Evolutionary conservation across 2,797 vertebrate species (phyloP), one percentile per base, ranked within the genome.

Genomic region (Sebastes elongatus): DNA sequence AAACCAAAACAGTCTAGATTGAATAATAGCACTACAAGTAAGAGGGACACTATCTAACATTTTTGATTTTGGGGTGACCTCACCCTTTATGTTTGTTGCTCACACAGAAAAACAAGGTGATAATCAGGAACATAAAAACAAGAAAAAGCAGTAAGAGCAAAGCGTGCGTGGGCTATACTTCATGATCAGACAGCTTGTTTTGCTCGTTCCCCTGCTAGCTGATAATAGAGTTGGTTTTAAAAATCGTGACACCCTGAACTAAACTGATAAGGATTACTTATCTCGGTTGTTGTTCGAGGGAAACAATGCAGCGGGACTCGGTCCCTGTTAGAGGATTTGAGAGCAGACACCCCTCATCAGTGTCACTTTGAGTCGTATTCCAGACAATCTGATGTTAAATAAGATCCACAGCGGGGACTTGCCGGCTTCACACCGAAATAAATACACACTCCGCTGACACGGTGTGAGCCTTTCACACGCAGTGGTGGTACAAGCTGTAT

Each of bases 381-480:
- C 74, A 89, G 80, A 84, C 85, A 80, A 83, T 83, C 82, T 84
- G 69, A 88, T 81, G 88, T 91, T 88, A 80, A 89, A 86, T 78
- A 79, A 80, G 72, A 80, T 82, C 52, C 82, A 55, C 88, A 78
- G 70, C 27, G 9, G 87, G 76, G 79, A 81, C 77, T 76, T 20
- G 65, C 63, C 10, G 59, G 76, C 75, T 81, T 84, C 82, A 82
- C 63, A 18, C 74, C 4, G 61, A 71, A 90, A 88, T 86, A 85
- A 88, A 90, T 61, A 77, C 68, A 60, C 35, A 32, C 81, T 86
- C 71, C 8, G 20, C 74, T 85, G 80, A 92, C 89, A 80, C 81
- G 1, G 67, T 49, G 8, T 73, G 81, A 80, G 79, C 66, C 62
- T 91, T 84, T 91, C 82, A 79, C 82, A 76, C 71, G 32, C 84